Percentiles rank a stretch among this genome's conserved stretches.
Conservation (phyloP, 1,140 invertebrate genomes). For the Pararge aegeria region DNA sequence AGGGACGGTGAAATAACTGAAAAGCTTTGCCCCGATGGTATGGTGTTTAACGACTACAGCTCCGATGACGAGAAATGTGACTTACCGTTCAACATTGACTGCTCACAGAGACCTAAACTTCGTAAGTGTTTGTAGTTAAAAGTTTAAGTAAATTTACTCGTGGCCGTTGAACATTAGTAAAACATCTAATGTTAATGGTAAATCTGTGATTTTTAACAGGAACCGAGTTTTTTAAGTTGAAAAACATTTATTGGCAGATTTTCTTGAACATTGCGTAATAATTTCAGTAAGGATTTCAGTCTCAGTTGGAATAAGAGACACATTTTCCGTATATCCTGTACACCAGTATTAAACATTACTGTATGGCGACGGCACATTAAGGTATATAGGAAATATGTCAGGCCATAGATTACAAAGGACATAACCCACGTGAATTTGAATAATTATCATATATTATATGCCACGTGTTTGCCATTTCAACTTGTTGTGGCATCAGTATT, state of each 20-base stretch:
- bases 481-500: conserved; percentile 53
- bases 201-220: too few species aligned
- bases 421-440: conserved; percentile 36
- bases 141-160: too few species aligned
- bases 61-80: conserved; percentile 92
- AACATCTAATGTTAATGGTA: too few species aligned
- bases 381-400: background rate
- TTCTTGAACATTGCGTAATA: too few species aligned
- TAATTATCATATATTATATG: background rate
- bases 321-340: too few species aligned
- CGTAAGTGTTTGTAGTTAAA: conserved; percentile 83
- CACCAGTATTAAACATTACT: too few species aligned
- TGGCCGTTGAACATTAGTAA: too few species aligned
- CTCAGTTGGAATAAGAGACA: too few species aligned
- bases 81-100: conserved; percentile 92
- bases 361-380: background rate
- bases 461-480: conserved; percentile 49
- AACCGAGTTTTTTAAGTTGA: too few species aligned
- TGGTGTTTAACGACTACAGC: conserved; percentile 94
- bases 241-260: too few species aligned
- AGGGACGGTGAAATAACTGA: conserved; percentile 85
- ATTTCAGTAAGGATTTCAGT: too few species aligned
- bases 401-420: conserved; percentile 33
- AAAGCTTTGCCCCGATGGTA: conserved; percentile 93
- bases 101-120: conserved; percentile 85